Conservation (phyloP, 2,888 invertebrate genomes). For the Drosophila neonasuta region DNA sequence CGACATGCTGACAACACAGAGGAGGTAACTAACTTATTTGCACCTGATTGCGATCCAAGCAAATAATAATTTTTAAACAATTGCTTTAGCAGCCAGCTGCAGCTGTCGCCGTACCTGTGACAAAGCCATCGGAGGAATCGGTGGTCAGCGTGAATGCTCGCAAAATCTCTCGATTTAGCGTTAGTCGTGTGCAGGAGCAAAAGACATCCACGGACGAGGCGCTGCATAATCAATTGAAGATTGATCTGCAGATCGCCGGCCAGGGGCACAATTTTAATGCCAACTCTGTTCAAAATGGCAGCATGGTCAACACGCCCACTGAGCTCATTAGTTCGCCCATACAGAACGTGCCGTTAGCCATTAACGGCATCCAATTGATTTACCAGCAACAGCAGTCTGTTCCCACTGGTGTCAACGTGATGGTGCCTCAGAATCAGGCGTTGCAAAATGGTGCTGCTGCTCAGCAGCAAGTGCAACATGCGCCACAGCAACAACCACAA, state of each 20-base stretch:
- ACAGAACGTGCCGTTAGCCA: slow-evolving; percentile 60
- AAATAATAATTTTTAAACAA: not conserved
- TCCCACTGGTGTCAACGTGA: slow-evolving; percentile 27
- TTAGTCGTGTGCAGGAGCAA: slow-evolving; percentile 77
- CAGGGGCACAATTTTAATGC: slow-evolving; percentile 40
- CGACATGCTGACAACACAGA: slow-evolving; percentile 80
- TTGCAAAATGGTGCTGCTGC: slow-evolving; percentile 44
- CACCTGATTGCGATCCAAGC: not conserved
- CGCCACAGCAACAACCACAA: slow-evolving; percentile 37
- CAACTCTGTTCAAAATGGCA: slow-evolving; percentile 56
- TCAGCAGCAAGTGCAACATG: slow-evolving; percentile 50
- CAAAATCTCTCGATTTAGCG: slow-evolving; percentile 78
- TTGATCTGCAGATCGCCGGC: slow-evolving; percentile 60
- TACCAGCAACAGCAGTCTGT: slow-evolving; percentile 59
- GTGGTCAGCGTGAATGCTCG: slow-evolving; percentile 50
- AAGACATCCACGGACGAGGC: slow-evolving; percentile 54
- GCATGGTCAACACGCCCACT: slow-evolving; percentile 74
- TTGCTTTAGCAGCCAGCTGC: slow-evolving; percentile 41
- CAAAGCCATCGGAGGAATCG: slow-evolving; percentile 62
- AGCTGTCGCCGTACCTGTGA: slow-evolving; percentile 11
- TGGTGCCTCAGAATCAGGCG: slow-evolving; percentile 51
- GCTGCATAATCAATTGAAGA: slow-evolving; percentile 59
- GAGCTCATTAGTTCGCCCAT: slow-evolving; percentile 66
- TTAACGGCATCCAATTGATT: slow-evolving; percentile 70
- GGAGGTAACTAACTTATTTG: slow-evolving; percentile 54